Evolutionary conservation across 2,113 vertebrate genomes (phyloP).

Genomic region (Cervus canadensis): DNA sequence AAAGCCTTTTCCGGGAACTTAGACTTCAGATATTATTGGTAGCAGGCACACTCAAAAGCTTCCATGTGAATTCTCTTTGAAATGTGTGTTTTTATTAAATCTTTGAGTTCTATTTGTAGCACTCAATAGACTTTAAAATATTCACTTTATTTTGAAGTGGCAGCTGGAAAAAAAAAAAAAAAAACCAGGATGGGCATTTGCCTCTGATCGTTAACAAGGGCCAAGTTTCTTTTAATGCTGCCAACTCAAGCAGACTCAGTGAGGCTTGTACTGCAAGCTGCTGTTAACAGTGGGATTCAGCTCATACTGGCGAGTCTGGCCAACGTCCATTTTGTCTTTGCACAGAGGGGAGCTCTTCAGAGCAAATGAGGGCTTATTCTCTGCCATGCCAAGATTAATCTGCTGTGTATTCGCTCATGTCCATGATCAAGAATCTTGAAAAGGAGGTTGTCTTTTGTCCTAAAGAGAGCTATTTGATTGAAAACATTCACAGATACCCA

Average conservation of each 20-base stretch:
- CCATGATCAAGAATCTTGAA: neutral
- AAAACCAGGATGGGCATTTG: neutral
- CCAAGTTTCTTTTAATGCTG: slow-evolving; percentile 24
- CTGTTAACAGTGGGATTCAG: slow-evolving; percentile 7
- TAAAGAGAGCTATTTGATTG: neutral
- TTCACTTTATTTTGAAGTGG: slow-evolving; percentile 45
- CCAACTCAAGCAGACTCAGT: slow-evolving; percentile 29
- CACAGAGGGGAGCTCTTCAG: slow-evolving; percentile 46
- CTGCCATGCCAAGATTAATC: neutral
- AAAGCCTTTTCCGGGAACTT: neutral
- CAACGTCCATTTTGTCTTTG: slow-evolving; percentile 7
- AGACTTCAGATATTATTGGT: neutral
- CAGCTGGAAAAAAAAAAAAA: neutral
- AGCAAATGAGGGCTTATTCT: neutral
- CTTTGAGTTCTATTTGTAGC: neutral
- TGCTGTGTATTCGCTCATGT: neutral
- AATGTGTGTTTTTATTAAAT: neutral
- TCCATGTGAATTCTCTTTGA: neutral
- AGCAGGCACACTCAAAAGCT: neutral
- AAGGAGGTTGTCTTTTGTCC: neutral
- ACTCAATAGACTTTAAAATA: neutral
- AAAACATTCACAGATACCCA: neutral
- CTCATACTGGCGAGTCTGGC: neutral
- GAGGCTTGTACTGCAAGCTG: neutral
- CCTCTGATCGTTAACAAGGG: neutral